Base-by-base conservation (phyloP, 2,113 vertebrate genomes). In the Reinhardtius hippoglossoides region DNA sequence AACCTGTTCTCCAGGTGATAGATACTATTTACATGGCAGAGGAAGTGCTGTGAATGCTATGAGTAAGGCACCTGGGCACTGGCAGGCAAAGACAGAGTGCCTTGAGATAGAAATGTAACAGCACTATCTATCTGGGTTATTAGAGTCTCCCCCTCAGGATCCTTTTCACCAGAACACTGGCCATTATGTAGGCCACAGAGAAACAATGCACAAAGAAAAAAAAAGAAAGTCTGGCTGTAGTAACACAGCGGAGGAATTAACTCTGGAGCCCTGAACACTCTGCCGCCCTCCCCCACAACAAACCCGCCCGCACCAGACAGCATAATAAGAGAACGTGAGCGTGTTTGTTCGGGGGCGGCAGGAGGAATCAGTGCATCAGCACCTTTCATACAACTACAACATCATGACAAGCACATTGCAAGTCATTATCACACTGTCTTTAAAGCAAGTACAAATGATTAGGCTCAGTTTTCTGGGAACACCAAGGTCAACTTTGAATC, bases 121-220 rank as follows among this genome's bases (percentile, higher is more conserved):
- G 93, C 85, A 82, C 95, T 93, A 95, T 95, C 93, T 95, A 95
- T 95, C 94, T 95, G 93, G 93, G 94, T 95, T 95, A 95, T 95
- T 94, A 95, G 91, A 92, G 89, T 88, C 78, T 74, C 92, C 59
- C 92, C 93, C 94, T 93, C 87, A 88, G 93, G 93, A 91, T 93
- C 89, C 84, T 83, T 89, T 89, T 87, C 89, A 89, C 92, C 91
- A 92, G 87, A 93, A 90, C 81, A 83, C 89, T 89, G 83, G 84
- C 89, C 87, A 91, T 94, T 94, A 95, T 95, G 91, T 95, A 95
- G 95, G 95, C 92, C 95, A 95, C 85, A 85, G 83, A 86, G 90
- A 94, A 92, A 93, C 88, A 89, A 90, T 87, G 76, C 79, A 61
- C 67, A 10, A 7, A 18, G 46, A 5, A 21, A 9, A 54, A 62